Percentiles rank a stretch among this genome's conserved stretches.
Conservation (phyloP, 2,113 vertebrate genomes). For the Ciconia maguari region DNA sequence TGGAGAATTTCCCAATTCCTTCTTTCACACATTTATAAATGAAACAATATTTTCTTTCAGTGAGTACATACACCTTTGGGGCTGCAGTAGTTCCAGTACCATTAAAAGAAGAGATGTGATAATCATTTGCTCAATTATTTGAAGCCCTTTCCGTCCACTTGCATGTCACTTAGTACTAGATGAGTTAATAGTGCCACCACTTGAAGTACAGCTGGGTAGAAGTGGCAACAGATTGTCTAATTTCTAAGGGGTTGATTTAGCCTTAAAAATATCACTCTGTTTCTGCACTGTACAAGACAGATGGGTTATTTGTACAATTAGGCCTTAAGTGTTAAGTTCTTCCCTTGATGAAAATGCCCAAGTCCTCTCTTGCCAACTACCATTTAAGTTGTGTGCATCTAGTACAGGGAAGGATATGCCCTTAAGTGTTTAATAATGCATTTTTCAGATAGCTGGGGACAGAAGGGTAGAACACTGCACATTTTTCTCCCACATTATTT, state of each 20-base stretch:
- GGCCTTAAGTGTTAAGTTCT: background rate
- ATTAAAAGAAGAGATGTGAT: background rate
- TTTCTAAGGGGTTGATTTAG: slow-evolving; percentile 7
- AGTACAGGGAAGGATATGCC: background rate
- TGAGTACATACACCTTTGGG: background rate
- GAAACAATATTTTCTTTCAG: background rate
- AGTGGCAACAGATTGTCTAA: background rate
- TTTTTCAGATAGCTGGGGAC: background rate
- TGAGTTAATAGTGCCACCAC: background rate
- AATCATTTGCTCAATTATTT: background rate
- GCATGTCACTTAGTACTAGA: background rate
- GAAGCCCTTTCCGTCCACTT: background rate
- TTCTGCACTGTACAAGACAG: background rate
- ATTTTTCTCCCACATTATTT: background rate
- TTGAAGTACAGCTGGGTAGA: background rate
- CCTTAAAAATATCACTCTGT: background rate
- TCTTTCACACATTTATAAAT: background rate
- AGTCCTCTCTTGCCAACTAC: background rate
- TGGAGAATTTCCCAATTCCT: background rate
- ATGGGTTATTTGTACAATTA: background rate
- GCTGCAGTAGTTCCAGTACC: background rate
- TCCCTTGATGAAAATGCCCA: background rate
- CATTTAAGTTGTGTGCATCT: background rate
- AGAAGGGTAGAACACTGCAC: background rate
- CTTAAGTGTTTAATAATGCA: background rate